phyloP scores from a whole-genome alignment of 2,113 vertebrate species.

The Paramormyrops kingsleyae region DNA sequence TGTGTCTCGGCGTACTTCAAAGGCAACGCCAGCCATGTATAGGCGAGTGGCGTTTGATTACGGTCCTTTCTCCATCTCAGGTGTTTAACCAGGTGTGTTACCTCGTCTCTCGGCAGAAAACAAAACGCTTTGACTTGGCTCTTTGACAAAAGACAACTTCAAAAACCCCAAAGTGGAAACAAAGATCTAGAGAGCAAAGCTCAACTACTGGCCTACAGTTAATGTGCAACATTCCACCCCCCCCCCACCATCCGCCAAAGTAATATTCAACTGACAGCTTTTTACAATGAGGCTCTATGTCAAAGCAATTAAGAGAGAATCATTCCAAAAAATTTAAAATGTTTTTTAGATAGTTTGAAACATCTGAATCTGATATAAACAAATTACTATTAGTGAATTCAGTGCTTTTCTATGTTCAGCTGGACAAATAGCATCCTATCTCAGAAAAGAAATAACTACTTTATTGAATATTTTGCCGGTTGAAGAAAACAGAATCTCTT shows the following conservation, averaged over 20 bases:
- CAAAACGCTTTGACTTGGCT: neutral
- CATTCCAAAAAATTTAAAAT: neutral
- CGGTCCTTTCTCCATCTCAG: neutral
- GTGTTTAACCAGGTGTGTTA: neutral
- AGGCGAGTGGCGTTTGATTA: neutral
- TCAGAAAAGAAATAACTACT: neutral
- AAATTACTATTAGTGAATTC: neutral
- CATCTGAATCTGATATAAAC: neutral
- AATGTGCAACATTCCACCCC: neutral
- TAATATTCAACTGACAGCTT: neutral
- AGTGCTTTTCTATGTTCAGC: neutral
- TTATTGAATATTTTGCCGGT: neutral
- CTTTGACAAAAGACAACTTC: neutral
- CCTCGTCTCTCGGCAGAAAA: neutral
- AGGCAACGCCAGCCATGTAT: neutral
- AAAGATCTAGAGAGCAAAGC: neutral
- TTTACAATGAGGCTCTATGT: neutral
- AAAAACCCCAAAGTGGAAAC: neutral
- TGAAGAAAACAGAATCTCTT: neutral
- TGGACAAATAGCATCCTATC: neutral
- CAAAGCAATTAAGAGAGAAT: neutral
- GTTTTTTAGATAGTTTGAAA: neutral
- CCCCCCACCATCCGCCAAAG: neutral
- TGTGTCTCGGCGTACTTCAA: neutral
- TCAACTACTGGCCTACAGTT: neutral